Base-by-base conservation (phyloP, 2,888 invertebrate genomes). In the Lepidocyrtoides sp. region DNA sequence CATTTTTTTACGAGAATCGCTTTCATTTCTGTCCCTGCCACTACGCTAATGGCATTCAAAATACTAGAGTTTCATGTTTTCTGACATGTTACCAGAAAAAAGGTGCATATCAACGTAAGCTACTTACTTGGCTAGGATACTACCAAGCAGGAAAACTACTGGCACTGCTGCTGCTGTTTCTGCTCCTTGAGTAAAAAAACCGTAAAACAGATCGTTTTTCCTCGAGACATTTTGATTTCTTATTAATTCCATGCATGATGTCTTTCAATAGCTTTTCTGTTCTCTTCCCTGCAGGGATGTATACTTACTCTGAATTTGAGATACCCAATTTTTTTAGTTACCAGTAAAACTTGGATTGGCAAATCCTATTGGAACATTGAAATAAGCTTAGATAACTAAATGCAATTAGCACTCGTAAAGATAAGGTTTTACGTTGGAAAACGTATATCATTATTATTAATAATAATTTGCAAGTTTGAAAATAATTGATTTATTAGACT, bases 161-260 rank as follows among this genome's bases (percentile, higher is more conserved):
- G 41, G 48, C 12, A 8, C 3, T 57, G 57, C 2, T 3, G 48
- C 17, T 82, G 14, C 36, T n/a, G n/a, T n/a, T n/a, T n/a, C n/a
- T n/a, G n/a, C n/a, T n/a, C 29, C n/a, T n/a, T 10, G 0, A 54
- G 7, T 60, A 69, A 48, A 85, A 72, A 83, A 20, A 14, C 41
- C 17, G 32, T 72, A 85, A 36, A 85, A 85, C 72, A 57, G 17
- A 44, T 63, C 2, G 60, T 32, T 66, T 29, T 32, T 51, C 10
- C 26, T 14, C 29, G 51, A 69, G 32, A 54, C 41, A 36, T 57
- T 85, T 72, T 85, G 72, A 72, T 85, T 75, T 85, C 72, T 86
- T 77, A 86, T 86, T 86, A 86, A 86, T 86, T 29, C 51, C 26
- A 86, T 77, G 77, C 77, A 60, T 86, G 57, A 85, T 60, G 75